Base-by-base conservation (phyloP, 2,888 invertebrate genomes). In the Trissolcus brochymenae region DNA sequence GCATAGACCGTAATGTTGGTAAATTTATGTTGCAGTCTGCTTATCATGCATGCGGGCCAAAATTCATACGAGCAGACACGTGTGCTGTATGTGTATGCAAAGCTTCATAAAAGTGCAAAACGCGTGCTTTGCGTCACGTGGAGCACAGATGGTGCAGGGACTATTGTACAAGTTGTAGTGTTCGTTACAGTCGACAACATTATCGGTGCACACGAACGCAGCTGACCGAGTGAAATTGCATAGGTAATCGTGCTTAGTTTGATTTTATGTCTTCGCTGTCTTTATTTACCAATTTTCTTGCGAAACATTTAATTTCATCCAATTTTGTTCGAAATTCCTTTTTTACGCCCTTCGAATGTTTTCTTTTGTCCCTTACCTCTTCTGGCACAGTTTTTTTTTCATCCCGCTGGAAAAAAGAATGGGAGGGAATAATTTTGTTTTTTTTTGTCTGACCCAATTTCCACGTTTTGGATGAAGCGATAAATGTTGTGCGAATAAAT, bases 51-150 rank as follows among this genome's bases (percentile, higher is more conserved):
- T 68, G 75, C 68, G 67, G 66, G 62, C 62, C 6, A 17, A 60
- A 62, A 56, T 56, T 55, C 49, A 46, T 49, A 50, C 51, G 19
- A 51, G 17, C 7, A 6, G 6, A 46, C 51, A 51, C 51, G 51
- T 19, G 51, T 51, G 11, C 11, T 19, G 51, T 51, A 51, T 51
- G 19, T 51, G 51, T 46, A 59, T 51, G 25, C 14, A 17, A 67
- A 49, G 68, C 70, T 76, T 70, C 29, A 77, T 77, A 68, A 73
- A 77, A 77, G 68, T 77, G 64, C 60, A 55, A 65, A 64, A 64
- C 60, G 72, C 56, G 77, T 64, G 64, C 72, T 66, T 59, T 55
- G 72, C 68, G 77, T 77, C 77, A 77, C 77, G 77, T 77, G 77
- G 72, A 46, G 57, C 77, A 62, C 77, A 71, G 73, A 64, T 77